Base-by-base conservation (phyloP, 2,113 vertebrate species). In the Nesoenas mayeri region DNA sequence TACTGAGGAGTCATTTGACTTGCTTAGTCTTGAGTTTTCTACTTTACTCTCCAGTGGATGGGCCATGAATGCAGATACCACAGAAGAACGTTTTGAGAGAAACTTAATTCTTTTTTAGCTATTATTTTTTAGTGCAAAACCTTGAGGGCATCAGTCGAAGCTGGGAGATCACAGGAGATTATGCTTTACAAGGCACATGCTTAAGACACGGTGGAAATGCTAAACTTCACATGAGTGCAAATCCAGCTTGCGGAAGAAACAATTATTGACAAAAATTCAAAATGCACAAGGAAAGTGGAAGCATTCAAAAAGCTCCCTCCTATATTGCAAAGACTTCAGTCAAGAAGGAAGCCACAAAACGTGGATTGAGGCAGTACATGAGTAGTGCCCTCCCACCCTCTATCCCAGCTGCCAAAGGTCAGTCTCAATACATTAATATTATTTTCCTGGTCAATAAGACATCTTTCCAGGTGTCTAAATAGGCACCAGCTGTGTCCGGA, bases 71-170 rank as follows among this genome's bases (percentile, higher is more conserved):
- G 42, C 18, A 36, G 24, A 18, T 48, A 15, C 32, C 51, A 84
- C 4, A 47, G 44, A 47, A 19, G 44, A 19, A 19, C 44, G 9
- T 47, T 47, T 47, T 47, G 44, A 19, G 44, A 47, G 44, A 47
- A 47, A 47, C 44, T 47, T 47, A 4, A 19, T 47, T 47, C 18
- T 47, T 47, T 47, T 47, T 47, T 19, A 54, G 26, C 13, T 38
- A 10, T 31, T 50, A 20, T 47, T 16, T 65, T 31, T 4, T 44
- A 32, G 8, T 16, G 32, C 2, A n/a, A 65, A 87, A 38, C 8
- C 44, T 9, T n/a, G 38, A 14, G 20, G 16, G 2, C 3, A 4
- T 26, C 17, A 8, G 1, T 1, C 31, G 42, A 73, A 87, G 34
- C 16, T 61, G 65, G 22, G 22, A 79, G 25, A 22, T 14, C 20